Conservation (phyloP, 2,888 invertebrate genomes). For the Cantharis rufa region DNA sequence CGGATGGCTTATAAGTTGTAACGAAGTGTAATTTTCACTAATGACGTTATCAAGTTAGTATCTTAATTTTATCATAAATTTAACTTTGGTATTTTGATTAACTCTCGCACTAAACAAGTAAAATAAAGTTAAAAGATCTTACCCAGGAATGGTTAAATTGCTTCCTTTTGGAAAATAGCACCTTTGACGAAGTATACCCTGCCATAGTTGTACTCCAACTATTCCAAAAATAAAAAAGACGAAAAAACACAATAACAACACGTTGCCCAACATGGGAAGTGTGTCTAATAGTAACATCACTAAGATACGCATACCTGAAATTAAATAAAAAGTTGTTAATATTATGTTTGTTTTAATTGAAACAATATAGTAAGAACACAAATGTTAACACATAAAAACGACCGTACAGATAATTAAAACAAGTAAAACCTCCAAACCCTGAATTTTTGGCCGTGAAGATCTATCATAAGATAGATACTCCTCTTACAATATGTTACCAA, state of each 20-base stretch:
- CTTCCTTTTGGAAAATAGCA: constrained; percentile 68
- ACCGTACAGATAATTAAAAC: no score
- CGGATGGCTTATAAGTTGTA: not conserved
- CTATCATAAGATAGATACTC: no score
- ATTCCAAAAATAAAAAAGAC: constrained; percentile 99
- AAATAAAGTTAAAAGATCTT: constrained; percentile 57
- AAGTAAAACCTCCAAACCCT: no score
- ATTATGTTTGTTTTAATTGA: no score
- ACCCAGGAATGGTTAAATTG: constrained; percentile 69
- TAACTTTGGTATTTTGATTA: not conserved
- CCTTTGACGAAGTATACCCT: constrained; percentile 93
- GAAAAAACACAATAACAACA: constrained; percentile 97
- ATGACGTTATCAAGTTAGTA: not conserved
- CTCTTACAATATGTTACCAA: no score
- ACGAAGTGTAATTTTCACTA: constrained; percentile 3
- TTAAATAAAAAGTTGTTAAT: constrained; percentile 24
- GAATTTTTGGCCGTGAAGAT: no score
- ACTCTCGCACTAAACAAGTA: not conserved
- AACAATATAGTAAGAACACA: no score
- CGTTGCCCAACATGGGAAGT: constrained; percentile 98
- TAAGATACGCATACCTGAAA: constrained; percentile 94
- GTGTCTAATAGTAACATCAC: constrained; percentile 99
- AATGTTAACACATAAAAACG: no score
- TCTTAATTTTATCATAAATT: not conserved
- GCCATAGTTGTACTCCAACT: constrained; percentile 99